phyloP scores from a whole-genome alignment of 2,797 vertebrate genomes.

The Botia almorhae region DNA sequence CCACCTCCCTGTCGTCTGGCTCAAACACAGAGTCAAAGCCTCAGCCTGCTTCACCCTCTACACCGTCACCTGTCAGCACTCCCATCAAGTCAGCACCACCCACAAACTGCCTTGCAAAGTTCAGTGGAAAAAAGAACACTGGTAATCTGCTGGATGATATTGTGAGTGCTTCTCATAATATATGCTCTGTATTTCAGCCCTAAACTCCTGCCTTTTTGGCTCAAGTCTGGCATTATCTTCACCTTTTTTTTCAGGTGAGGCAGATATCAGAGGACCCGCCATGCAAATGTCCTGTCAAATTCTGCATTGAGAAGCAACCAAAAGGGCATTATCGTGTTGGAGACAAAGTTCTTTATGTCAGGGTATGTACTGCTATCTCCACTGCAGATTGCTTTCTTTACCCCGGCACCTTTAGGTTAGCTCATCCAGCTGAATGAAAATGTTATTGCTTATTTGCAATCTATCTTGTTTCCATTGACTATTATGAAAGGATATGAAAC shows the following conservation, averaged over 20 bases:
- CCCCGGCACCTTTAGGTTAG: background rate
- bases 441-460: background rate
- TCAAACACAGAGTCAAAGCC: constrained; percentile 26
- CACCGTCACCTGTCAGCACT: constrained; percentile 49
- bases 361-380: constrained; percentile 65
- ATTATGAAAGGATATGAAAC: background rate
- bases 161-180: constrained; percentile 72
- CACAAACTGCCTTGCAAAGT: constrained; percentile 61
- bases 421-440: background rate
- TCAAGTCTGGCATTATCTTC: constrained; percentile 22
- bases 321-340: constrained; percentile 94
- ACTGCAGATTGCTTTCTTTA: background rate
- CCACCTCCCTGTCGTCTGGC: constrained; percentile 14
- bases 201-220: background rate
- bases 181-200: background rate
- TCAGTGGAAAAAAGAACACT: constrained; percentile 76
- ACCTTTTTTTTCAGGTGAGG: constrained; percentile 80
- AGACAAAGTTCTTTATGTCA: constrained; percentile 86
- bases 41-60: constrained; percentile 50
- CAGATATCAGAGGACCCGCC: constrained; percentile 90
- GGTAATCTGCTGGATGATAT: constrained; percentile 88
- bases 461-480: background rate
- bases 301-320: constrained; percentile 91
- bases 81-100: constrained; percentile 46
- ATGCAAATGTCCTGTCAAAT: constrained; percentile 88